phyloP scores from a whole-genome alignment of 2,888 invertebrate genomes.

The Keiferia lycopersicella region DNA sequence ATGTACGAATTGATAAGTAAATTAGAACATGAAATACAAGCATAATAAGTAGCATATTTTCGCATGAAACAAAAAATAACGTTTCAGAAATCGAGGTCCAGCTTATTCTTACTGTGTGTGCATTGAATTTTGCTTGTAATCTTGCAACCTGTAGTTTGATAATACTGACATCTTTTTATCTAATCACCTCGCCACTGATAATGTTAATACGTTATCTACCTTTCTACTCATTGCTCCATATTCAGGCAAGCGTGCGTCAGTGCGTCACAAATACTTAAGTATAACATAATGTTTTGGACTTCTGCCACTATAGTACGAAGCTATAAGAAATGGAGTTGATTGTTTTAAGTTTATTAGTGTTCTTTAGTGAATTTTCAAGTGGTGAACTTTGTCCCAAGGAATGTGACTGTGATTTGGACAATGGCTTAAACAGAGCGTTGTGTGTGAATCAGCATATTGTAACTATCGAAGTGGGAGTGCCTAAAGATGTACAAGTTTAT shows the following conservation, averaged over 20 bases:
- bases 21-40: too few relatives aligned
- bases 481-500: constrained; percentile 80
- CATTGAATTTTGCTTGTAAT: too few relatives aligned
- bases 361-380: constrained; percentile 31
- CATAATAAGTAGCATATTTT: too few relatives aligned
- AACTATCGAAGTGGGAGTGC: constrained; percentile 81
- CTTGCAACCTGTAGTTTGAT: too few relatives aligned
- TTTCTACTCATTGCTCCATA: constrained; percentile 61
- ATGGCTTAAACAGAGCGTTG: constrained; percentile 72
- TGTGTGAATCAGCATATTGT: constrained; percentile 82
- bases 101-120: too few relatives aligned
- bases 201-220: constrained; percentile 54
- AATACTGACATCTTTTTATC: constrained; percentile 48
- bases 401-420: constrained; percentile 78
- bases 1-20: too few relatives aligned
- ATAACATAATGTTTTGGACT: constrained; percentile 56
- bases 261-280: constrained; percentile 40
- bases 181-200: constrained; percentile 60
- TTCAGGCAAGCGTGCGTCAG: constrained; percentile 52
- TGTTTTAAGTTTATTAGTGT: constrained; percentile 41
- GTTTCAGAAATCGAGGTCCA: too few relatives aligned
- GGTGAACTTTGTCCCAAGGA: constrained; percentile 73
- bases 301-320: constrained; percentile 34
- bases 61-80: too few relatives aligned
- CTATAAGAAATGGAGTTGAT: constrained; percentile 59